Evolutionary conservation across 2,113 vertebrate species (phyloP), one percentile per base, ranked within the genome.

Genomic region (Tragelaphus strepsiceros): DNA sequence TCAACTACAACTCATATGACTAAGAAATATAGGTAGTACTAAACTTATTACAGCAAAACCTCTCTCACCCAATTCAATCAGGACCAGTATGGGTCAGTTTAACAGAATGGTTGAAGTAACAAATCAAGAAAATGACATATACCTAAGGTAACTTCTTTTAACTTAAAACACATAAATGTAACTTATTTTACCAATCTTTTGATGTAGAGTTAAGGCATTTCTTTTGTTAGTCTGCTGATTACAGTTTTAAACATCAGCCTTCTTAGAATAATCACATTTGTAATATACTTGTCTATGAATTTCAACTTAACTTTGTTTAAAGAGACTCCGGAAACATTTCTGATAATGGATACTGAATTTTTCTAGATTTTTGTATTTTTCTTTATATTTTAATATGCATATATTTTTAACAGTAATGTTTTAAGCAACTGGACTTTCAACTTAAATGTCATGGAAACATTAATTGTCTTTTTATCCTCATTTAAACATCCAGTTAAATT

Each of bases 301-400:
- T 88, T 61, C 19, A 77, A 28, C 35, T 96, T 91, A 93, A 58
- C 17, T 43, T 97, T 90, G 58, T 92, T 82, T 86, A 67, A 95
- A 89, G 8, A 96, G 11, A 17, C 86, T 95, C 35, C 24, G 56
- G 67, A 94, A 80, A 49, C 39, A 92, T 90, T 80, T 95, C 56
- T 96, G 22, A 56, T 71, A 71, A 21, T n/a, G 24, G 83, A 5
- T 80, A n/a, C 80, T 90, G 35, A 87, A 54, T 94, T 78, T 74
- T 91, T 93, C 59, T 81, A 54, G 22, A 53, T 92, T 74, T 92
- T 26, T 62, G 3, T 32, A 46, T 91, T 80, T 92, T 78, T 74
- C 56, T n/a, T 51, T 74, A 94, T 32, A 2, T 62, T 24, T 78
- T 91, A 80, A 51, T 51, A 51, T 51, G 26, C 67, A 39, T 71